These are phyloP conservation scores for Eristalis pertinax DNA, from an alignment of 2,888 invertebrate species.

Conservation along the genomic window DNA sequence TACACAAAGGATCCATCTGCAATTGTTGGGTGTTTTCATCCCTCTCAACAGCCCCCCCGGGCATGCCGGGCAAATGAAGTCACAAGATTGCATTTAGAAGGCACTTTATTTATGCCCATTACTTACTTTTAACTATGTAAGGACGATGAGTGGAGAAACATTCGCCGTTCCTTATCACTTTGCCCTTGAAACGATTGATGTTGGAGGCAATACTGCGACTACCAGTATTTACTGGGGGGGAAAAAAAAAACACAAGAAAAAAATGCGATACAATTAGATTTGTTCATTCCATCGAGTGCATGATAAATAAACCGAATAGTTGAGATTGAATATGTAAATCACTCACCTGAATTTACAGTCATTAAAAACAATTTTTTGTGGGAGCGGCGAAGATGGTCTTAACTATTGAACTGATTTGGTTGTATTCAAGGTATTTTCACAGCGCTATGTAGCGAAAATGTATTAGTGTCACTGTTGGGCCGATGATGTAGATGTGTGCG, in stretches of 20 bases:
- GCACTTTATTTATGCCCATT: background rate
- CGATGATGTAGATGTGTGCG: no score
- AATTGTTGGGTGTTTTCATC: background rate
- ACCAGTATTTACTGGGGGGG: background rate
- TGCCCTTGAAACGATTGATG: constrained; percentile 22
- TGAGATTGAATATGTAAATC: background rate
- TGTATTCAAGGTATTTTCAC: background rate
- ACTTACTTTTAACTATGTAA: constrained; percentile 11
- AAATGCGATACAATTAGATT: no score
- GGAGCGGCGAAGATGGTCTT: constrained; percentile 18
- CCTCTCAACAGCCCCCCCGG: background rate
- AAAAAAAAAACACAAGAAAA: background rate
- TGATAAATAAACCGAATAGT: constrained; percentile 4
- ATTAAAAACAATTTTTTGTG: constrained; percentile 15
- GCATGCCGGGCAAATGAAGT: background rate
- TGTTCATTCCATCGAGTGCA: background rate
- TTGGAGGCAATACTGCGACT: constrained; percentile 3
- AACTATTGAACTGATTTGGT: background rate
- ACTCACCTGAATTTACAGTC: constrained; percentile 9
- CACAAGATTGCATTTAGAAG: background rate
- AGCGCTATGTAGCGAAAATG: constrained; percentile 2
- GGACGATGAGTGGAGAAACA: constrained; percentile 1
- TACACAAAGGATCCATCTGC: background rate
- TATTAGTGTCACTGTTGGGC: no score
- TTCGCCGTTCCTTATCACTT: constrained; percentile 11